phyloP scores from a whole-genome alignment of 2,888 invertebrate species.

The Phlogophora meticulosa region DNA sequence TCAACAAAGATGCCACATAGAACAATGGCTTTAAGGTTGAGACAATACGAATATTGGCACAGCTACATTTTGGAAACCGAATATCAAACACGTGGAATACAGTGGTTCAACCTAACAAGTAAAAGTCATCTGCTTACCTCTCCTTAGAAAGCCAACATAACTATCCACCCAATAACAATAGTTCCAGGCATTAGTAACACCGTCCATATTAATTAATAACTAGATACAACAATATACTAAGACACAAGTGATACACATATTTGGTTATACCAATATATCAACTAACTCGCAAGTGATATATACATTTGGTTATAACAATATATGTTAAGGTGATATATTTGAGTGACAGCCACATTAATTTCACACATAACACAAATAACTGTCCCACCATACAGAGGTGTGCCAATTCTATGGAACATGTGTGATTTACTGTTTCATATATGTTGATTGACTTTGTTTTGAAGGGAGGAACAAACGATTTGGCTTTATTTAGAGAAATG shows the following conservation, averaged over 20 bases:
- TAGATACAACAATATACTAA: conserved; percentile 4
- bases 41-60: too few species aligned
- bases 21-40: too few species aligned
- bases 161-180: conserved; percentile 15
- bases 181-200: conserved; percentile 29
- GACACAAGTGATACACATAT: conserved; percentile 8
- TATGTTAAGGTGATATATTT: conserved; percentile 36
- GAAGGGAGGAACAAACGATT: not conserved
- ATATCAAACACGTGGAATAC: too few species aligned
- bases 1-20: too few species aligned
- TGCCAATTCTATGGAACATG: conserved; percentile 35
- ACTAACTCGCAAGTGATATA: not conserved
- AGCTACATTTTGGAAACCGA: too few species aligned
- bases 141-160: not conserved
- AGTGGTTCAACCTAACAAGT: not conserved
- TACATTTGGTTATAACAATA: not conserved
- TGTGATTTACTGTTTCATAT: conserved; percentile 10
- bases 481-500: not conserved
- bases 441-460: conserved; percentile 27
- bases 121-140: not conserved
- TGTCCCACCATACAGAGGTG: conserved; percentile 5
- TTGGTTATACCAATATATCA: conserved; percentile 10
- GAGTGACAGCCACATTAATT: conserved; percentile 60
- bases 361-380: conserved; percentile 31
- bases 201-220: conserved; percentile 50